A percentile compares a stretch with the other conserved stretches of the same genome.
These are phyloP conservation scores for Strix occidentalis DNA, from an alignment of 2,797 vertebrate genomes.

Conservation along the genomic window DNA sequence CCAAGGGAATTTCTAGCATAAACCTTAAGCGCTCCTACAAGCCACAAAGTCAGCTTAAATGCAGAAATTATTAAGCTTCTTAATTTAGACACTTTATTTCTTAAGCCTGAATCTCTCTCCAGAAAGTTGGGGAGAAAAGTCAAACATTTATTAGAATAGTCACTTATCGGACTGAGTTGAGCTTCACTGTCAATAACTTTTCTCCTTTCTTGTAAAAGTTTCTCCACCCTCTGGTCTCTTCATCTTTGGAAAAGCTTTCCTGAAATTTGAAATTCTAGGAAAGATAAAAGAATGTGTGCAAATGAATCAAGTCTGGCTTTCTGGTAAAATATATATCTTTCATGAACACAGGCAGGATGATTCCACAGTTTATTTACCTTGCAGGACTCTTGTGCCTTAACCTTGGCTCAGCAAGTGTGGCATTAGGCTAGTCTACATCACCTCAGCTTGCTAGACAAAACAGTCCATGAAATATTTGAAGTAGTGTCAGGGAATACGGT, in stretches of 20 bases:
- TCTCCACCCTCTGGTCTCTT: not conserved
- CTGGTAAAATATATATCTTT: not conserved
- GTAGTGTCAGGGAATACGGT: not conserved
- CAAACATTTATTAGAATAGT: constrained; percentile 59
- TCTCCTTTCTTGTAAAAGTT: not conserved
- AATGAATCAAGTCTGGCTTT: not conserved
- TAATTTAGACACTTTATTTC: constrained; percentile 76
- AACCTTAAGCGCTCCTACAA: constrained; percentile 63
- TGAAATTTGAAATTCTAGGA: not conserved
- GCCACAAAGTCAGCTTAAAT: constrained; percentile 69
- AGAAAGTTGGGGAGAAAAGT: constrained; percentile 47
- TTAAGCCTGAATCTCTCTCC: constrained; percentile 59
- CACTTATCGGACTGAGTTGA: constrained; percentile 65
- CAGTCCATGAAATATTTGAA: not conserved
- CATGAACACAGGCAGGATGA: not conserved
- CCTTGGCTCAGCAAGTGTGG: not conserved
- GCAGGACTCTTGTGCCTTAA: not conserved
- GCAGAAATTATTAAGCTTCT: constrained; percentile 78
- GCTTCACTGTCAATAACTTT: constrained; percentile 48
- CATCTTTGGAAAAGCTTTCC: not conserved
- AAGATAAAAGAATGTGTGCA: not conserved
- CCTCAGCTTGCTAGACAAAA: not conserved
- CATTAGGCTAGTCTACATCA: not conserved
- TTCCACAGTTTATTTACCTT: not conserved
- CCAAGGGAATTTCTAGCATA: constrained; percentile 69